Base-by-base conservation (phyloP, 2,888 invertebrate species). In the Cosmopolites sordidus region DNA sequence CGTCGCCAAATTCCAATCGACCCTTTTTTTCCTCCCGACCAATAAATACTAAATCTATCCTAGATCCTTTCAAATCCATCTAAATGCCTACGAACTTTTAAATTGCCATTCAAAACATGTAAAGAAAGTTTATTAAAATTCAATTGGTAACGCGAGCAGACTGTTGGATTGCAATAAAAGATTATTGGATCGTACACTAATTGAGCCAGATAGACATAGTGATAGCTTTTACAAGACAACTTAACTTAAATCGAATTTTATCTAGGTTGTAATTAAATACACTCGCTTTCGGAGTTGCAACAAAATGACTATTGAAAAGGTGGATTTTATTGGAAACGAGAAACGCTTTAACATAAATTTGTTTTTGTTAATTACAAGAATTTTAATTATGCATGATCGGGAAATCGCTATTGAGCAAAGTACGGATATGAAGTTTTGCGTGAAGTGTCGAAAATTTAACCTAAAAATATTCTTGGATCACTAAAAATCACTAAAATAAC, bases 71-170 rank as follows among this genome's bases (percentile, higher is more conserved):
- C 17, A 17, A 41, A 41, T 16, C 46, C 9, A 41, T 46, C 38
- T 18, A 47, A 39, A 48, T 22, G 40, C 30, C 15, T 30, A 18
- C 30, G 14, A 43, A 48, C 45, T 44, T 54, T 49, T 54, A 44
- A 54, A 54, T 54, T 54, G 46, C 50, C 46, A 50, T 54, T 50
- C 54, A 43, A 49, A 48, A 42, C 54, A 49, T 45, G 49, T 49
- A 49, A 49, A 46, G 18, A 14, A 18, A 43, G 29, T 9, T 17
- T 29, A 43, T 54, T 54, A 49, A 54, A 50, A 54, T 54, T 54
- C 54, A 50, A 50, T 50, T 46, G 50, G 43, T 47, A 47, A 40
- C 43, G 41, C 42, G 27, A 43, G 46, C 45, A 47, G 42, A 45
- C 43, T 45, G 38, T 33, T 54, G 18, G 50, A 47, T 50, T 30